Conservation (phyloP, 2,797 vertebrate species). For the Hozukius guyotensis region DNA sequence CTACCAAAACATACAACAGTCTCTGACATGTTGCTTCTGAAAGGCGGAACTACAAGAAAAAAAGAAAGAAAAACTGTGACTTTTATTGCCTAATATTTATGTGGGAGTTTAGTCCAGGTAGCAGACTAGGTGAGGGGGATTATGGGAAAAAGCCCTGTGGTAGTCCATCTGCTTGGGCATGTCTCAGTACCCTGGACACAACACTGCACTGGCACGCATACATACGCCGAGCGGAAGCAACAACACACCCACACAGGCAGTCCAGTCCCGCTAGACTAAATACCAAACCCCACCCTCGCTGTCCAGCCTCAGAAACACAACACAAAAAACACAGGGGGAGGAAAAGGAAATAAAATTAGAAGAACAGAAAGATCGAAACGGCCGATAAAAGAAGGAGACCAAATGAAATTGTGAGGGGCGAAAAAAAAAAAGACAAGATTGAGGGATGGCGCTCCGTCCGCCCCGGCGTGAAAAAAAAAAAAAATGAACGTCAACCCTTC, state of each 20-base stretch:
- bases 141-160: conserved; percentile 54
- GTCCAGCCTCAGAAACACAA: conserved; percentile 1
- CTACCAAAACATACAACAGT: not conserved
- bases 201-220: conserved; percentile 20
- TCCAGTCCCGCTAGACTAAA: conserved; percentile 22
- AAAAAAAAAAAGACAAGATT: conserved; percentile 25
- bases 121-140: conserved; percentile 32
- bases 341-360: not conserved
- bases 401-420: conserved; percentile 25
- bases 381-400: conserved; percentile 25
- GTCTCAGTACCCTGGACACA: conserved; percentile 46
- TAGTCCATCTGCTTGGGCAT: conserved; percentile 58
- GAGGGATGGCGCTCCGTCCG: conserved; percentile 35
- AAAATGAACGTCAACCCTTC: conserved; percentile 55
- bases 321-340: not conserved
- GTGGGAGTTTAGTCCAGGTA: conserved; percentile 19
- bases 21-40: not conserved
- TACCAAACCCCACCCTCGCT: conserved; percentile 10
- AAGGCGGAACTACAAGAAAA: not conserved
- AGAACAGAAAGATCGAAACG: conserved; percentile 28
- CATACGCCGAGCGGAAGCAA: conserved; percentile 6
- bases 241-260: conserved; percentile 22
- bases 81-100: conserved; percentile 1
- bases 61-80: not conserved
- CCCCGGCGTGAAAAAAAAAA: not conserved